Percentiles rank a stretch among this genome's conserved stretches.
phyloP scores from a whole-genome alignment of 1,140 invertebrate genomes.

The Dreissena rostriformis region DNA sequence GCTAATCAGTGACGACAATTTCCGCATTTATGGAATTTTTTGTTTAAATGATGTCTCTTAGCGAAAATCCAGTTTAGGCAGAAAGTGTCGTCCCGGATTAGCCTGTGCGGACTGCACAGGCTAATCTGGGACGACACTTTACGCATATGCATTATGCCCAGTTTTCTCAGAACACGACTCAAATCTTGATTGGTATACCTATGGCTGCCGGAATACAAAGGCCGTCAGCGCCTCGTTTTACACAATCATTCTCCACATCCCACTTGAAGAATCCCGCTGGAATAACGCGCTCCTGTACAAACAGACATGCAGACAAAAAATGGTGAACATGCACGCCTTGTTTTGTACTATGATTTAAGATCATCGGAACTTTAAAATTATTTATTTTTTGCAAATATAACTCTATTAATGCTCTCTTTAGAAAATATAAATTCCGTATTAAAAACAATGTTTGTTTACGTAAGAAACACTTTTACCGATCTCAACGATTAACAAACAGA shows the following conservation, averaged over 20 bases:
- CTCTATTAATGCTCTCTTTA: background rate
- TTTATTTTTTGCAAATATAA: too few species aligned
- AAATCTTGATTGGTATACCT: constrained; percentile 46
- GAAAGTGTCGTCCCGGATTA: too few species aligned
- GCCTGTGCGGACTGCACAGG: too few species aligned
- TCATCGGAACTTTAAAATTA: too few species aligned
- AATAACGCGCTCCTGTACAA: constrained; percentile 22
- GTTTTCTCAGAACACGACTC: too few species aligned
- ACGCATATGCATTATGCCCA: too few species aligned
- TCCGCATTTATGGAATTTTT: too few species aligned
- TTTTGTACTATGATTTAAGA: too few species aligned
- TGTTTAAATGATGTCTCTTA: too few species aligned
- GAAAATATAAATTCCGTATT: background rate
- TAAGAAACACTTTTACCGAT: background rate
- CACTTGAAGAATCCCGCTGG: constrained; percentile 45
- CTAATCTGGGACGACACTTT: too few species aligned
- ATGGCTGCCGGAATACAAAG: constrained; percentile 63
- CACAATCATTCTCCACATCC: constrained; percentile 63
- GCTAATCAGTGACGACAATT: too few species aligned
- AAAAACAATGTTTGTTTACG: background rate
- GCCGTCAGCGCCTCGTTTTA: constrained; percentile 67
- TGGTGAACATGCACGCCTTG: background rate
- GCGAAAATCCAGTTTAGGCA: too few species aligned
- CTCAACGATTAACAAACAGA: background rate
- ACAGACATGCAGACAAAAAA: background rate